Conservation (phyloP, 2,888 invertebrate genomes). For the Drosophila prolongata region DNA sequence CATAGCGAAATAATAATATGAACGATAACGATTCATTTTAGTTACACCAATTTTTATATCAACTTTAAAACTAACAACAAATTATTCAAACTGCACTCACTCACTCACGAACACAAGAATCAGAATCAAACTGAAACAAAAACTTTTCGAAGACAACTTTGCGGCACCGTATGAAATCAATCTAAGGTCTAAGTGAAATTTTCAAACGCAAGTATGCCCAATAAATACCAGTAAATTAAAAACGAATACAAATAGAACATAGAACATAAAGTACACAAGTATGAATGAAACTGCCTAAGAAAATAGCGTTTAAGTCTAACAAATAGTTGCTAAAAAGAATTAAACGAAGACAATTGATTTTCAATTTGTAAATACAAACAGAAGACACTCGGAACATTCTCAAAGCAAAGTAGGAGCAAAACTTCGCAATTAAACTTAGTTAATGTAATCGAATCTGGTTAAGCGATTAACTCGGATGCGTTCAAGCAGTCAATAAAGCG, state of each 20-base stretch:
- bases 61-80: constrained; percentile 45
- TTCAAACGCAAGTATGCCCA: constrained; percentile 45
- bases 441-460: constrained; percentile 57
- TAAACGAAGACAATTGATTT: constrained; percentile 42
- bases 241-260: constrained; percentile 47
- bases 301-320: constrained; percentile 66
- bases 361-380: constrained; percentile 64
- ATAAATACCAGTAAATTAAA: constrained; percentile 48
- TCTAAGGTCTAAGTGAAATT: constrained; percentile 38
- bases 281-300: constrained; percentile 82
- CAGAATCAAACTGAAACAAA: constrained; percentile 37
- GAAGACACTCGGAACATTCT: constrained; percentile 51
- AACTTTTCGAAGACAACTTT: constrained; percentile 58
- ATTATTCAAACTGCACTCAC: constrained; percentile 47
- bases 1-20: constrained; percentile 39
- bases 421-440: constrained; percentile 81
- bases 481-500: constrained; percentile 69
- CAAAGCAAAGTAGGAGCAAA: constrained; percentile 82
- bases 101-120: constrained; percentile 36
- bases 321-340: constrained; percentile 42
- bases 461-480: constrained; percentile 59
- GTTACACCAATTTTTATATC: constrained; percentile 59
- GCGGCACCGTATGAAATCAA: constrained; percentile 60
- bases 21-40: constrained; percentile 62
- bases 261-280: constrained; percentile 61